Conservation (phyloP, 2,113 vertebrate genomes). For the Hyla sarda region DNA sequence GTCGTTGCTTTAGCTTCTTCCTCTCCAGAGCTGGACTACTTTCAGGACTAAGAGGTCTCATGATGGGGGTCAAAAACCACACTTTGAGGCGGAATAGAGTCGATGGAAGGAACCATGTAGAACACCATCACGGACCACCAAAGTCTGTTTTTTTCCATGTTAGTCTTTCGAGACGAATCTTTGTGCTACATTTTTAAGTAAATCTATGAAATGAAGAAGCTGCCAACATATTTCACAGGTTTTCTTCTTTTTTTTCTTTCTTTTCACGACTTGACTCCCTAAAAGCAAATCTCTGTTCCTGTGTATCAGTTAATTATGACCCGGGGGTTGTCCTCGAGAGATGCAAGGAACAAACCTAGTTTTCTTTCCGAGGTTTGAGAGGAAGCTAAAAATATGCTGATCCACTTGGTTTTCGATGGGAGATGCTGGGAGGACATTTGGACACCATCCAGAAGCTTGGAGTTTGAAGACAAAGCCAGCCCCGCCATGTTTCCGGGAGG, state of each 20-base stretch:
- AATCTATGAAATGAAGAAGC: not conserved
- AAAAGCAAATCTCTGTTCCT: conserved; percentile 52
- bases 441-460: conserved; percentile 13
- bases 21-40: no score
- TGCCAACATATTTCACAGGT: conserved; percentile 20
- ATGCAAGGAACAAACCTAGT: conserved; percentile 23
- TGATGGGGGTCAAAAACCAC: not conserved
- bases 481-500: not conserved
- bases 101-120: not conserved
- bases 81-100: not conserved
- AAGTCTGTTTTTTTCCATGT: no score
- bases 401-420: conserved; percentile 24
- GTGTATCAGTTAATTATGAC: conserved; percentile 53
- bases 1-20: no score
- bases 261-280: conserved; percentile 25
- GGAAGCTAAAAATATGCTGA: conserved; percentile 47
- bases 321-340: conserved; percentile 26
- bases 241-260: no score
- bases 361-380: conserved; percentile 24
- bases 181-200: not conserved
- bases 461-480: not conserved
- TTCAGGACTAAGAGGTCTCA: not conserved
- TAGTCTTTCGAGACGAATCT: not conserved
- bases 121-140: not conserved
- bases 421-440: conserved; percentile 17